Evolutionary conservation across 2,888 invertebrate genomes (phyloP).

Genomic region (Cryptocephalus primarius): DNA sequence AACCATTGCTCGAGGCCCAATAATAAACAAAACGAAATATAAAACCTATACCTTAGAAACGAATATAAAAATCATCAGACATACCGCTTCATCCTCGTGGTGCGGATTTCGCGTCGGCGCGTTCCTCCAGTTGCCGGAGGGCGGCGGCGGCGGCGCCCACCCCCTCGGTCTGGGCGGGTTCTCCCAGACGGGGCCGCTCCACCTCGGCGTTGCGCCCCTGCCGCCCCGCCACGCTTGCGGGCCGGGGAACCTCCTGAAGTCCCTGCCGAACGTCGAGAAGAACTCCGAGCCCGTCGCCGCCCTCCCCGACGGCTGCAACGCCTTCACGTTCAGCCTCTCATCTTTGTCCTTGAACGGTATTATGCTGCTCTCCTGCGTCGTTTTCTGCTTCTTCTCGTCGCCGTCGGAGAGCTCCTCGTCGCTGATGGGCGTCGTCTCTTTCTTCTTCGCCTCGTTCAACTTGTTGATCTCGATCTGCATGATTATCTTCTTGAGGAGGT

Average conservation of each 20-base stretch:
- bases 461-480: conserved; percentile 69
- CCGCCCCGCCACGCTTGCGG: conserved; percentile 11
- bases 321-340: conserved; percentile 12
- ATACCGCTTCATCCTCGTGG: too few relatives aligned
- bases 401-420: conserved; percentile 33
- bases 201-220: conserved; percentile 36
- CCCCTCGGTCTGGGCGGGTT: conserved; percentile 1
- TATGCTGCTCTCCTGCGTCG: conserved; percentile 7
- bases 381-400: conserved; percentile 11
- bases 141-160: conserved; percentile 7
- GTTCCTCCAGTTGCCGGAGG: conserved; percentile 1
- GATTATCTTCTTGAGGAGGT: conserved; percentile 64
- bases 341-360: conserved; percentile 21
- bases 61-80: too few relatives aligned
- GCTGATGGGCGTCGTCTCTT: conserved; percentile 42
- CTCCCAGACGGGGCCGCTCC: conserved; percentile 2
- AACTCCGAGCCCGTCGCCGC: neutral
- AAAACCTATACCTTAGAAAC: too few relatives aligned
- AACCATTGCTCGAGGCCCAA: too few relatives aligned
- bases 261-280: conserved; percentile 7
- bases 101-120: neutral
- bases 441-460: conserved; percentile 62
- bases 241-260: conserved; percentile 6
- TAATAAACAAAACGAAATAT: too few relatives aligned
- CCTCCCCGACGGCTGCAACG: conserved; percentile 3